Evolutionary conservation across 2,797 vertebrate species (phyloP).

Genomic region (Champsocephalus esox): DNA sequence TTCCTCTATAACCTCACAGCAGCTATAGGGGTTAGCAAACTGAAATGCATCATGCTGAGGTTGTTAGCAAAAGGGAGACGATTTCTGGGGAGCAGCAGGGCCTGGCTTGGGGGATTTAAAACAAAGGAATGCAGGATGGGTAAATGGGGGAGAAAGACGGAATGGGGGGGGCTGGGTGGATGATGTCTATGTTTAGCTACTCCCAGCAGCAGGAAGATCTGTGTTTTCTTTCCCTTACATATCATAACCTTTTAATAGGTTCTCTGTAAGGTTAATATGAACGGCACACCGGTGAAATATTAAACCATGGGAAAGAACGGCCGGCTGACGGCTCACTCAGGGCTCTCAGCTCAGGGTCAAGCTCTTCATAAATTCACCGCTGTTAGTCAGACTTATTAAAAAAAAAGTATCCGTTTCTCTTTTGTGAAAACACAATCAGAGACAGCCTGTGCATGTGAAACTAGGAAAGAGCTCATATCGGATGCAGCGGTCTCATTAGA

Average conservation of each 20-base stretch:
- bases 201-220: slow-evolving; percentile 40
- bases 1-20: slow-evolving; percentile 19
- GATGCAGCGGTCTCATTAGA: slow-evolving; percentile 48
- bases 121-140: slow-evolving; percentile 43
- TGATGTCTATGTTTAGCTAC: slow-evolving; percentile 60
- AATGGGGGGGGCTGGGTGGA: background rate
- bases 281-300: slow-evolving; percentile 72
- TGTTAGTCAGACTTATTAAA: slow-evolving; percentile 55
- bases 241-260: slow-evolving; percentile 67
- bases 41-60: slow-evolving; percentile 38
- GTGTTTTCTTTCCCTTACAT: slow-evolving; percentile 58
- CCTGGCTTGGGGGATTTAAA: slow-evolving; percentile 58
- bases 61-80: slow-evolving; percentile 30
- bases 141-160: slow-evolving; percentile 31
- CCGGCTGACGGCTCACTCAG: slow-evolving; percentile 48
- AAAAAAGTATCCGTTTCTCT: slow-evolving; percentile 34
- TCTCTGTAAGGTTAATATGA: slow-evolving; percentile 60
- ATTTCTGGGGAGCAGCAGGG: slow-evolving; percentile 48
- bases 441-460: slow-evolving; percentile 43
- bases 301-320: slow-evolving; percentile 76
- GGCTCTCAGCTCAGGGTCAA: slow-evolving; percentile 70
- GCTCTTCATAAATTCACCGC: slow-evolving; percentile 71
- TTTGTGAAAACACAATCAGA: slow-evolving; percentile 49
- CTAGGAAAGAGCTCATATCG: slow-evolving; percentile 49
- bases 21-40: background rate